A percentile compares a stretch with the other conserved stretches of the same genome.
phyloP scores from a whole-genome alignment of 1,140 invertebrate genomes.

The Lithobius niger region DNA sequence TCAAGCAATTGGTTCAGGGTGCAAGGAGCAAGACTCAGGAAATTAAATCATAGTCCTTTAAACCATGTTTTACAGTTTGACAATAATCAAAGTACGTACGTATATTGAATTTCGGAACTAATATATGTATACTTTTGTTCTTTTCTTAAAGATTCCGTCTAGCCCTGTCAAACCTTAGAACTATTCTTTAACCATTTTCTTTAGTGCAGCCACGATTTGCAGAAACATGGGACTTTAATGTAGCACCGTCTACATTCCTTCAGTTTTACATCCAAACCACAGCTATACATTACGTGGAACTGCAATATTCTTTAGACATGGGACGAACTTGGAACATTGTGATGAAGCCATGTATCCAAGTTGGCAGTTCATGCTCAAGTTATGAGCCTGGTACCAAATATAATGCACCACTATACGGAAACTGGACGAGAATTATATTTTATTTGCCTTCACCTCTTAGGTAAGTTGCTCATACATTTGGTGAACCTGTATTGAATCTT shows the following conservation, averaged over 20 bases:
- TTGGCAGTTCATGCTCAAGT: slow-evolving; percentile 30
- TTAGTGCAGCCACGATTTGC: slow-evolving; percentile 31
- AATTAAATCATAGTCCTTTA: too few relatives aligned
- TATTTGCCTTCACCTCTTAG: slow-evolving; percentile 29
- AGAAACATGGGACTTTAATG: slow-evolving; percentile 35
- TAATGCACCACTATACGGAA: slow-evolving; percentile 28
- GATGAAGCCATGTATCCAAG: slow-evolving; percentile 30
- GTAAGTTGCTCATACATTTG: slow-evolving; percentile 22
- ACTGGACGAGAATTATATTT: slow-evolving; percentile 33
- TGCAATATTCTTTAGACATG: slow-evolving; percentile 35
- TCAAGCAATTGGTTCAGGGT: slow-evolving; percentile 29
- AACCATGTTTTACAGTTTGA: too few relatives aligned
- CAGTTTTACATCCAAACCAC: slow-evolving; percentile 32
- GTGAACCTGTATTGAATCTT: too few relatives aligned
- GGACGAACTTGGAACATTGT: slow-evolving; percentile 33
- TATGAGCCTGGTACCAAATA: slow-evolving; percentile 32
- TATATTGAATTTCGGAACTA: too few relatives aligned
- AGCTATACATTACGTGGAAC: slow-evolving; percentile 16
- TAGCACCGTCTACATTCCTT: slow-evolving; percentile 31
- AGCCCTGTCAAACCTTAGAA: too few relatives aligned
- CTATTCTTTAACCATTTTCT: too few relatives aligned
- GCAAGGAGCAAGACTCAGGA: too few relatives aligned
- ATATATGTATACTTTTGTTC: too few relatives aligned
- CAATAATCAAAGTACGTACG: too few relatives aligned
- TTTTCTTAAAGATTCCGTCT: too few relatives aligned